Conservation (phyloP, 2,888 invertebrate genomes). For the Microctonus hyperodae region DNA sequence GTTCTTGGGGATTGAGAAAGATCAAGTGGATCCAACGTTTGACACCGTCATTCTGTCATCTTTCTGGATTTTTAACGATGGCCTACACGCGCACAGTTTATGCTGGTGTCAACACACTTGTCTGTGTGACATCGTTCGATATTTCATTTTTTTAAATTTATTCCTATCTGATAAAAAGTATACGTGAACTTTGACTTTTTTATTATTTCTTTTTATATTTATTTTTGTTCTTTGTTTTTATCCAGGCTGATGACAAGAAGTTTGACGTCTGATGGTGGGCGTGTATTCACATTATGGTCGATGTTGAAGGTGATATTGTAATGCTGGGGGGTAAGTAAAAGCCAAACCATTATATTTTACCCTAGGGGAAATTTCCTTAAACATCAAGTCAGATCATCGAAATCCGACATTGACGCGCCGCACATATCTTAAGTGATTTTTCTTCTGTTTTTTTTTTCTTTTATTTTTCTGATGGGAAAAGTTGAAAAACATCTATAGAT, state of each 20-base stretch:
- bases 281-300: background rate
- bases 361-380: conserved; percentile 33
- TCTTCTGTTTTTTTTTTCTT: conserved; percentile 3
- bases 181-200: background rate
- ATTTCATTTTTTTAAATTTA: background rate
- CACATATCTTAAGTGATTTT: conserved; percentile 25
- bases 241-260: background rate
- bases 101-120: background rate
- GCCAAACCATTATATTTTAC: conserved; percentile 37
- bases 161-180: background rate
- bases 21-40: conserved; percentile 22
- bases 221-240: background rate
- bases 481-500: background rate
- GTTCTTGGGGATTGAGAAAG: conserved; percentile 27
- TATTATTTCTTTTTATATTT: background rate
- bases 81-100: background rate
- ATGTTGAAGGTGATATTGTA: conserved; percentile 1
- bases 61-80: conserved; percentile 14
- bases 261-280: background rate
- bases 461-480: background rate
- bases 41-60: conserved; percentile 9
- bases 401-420: conserved; percentile 35
- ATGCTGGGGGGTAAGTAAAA: conserved; percentile 19
- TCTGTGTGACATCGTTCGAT: background rate
- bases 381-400: conserved; percentile 40